These are phyloP conservation scores for Chymomyza procnemis DNA, from an alignment of 2,888 invertebrate species.

Conservation along the genomic window DNA sequence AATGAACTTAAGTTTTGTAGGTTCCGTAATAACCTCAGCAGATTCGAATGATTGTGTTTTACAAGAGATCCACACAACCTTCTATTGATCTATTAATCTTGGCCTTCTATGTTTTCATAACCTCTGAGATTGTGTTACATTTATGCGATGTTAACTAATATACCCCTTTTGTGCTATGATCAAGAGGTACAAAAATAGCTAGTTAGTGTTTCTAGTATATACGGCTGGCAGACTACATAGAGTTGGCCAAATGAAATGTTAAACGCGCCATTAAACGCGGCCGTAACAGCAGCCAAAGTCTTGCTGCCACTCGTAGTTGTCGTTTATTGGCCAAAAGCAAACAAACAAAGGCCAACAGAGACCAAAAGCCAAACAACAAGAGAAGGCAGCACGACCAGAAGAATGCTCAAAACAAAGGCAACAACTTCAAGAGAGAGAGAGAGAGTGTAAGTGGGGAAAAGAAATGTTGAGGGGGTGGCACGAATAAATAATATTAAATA, in stretches of 20 bases:
- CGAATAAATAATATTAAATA: conserved; percentile 57
- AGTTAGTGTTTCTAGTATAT: neutral
- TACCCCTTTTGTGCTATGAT: neutral
- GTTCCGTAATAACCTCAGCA: too few species aligned
- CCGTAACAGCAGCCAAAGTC: neutral
- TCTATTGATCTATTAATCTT: too few species aligned
- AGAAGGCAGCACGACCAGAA: conserved; percentile 12
- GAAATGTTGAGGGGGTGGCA: neutral
- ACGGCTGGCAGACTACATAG: conserved; percentile 10
- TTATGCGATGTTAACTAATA: neutral
- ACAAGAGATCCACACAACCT: too few species aligned
- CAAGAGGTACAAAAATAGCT: conserved; percentile 9
- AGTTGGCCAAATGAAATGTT: conserved; percentile 46
- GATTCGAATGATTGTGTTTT: too few species aligned
- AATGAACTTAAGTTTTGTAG: too few species aligned
- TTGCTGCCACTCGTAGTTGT: conserved; percentile 6
- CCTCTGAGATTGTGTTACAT: too few species aligned
- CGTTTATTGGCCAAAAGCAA: conserved; percentile 69
- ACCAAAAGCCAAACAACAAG: conserved; percentile 58
- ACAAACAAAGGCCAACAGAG: conserved; percentile 58
- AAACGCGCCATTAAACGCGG: conserved; percentile 62
- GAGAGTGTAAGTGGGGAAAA: too few species aligned
- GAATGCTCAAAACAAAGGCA: conserved; percentile 32
- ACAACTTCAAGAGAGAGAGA: conserved; percentile 23
- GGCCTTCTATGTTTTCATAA: too few species aligned